Evolutionary conservation across 2,888 invertebrate species (phyloP), one percentile per base, ranked within the genome.

Genomic region (Idaea aversata): DNA sequence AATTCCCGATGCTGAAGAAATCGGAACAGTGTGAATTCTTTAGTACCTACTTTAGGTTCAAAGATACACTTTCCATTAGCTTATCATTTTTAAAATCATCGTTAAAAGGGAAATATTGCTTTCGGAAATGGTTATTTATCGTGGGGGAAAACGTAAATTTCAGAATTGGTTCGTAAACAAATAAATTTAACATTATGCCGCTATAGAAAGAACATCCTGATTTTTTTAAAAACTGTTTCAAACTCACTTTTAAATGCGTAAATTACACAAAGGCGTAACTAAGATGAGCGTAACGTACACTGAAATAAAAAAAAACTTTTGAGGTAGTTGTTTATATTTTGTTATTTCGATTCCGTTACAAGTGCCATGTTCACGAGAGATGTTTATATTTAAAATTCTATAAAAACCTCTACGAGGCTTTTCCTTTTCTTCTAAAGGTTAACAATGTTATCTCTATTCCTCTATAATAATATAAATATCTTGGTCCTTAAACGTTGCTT

Each of bases 101-200:
- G 73, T 73, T 72, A 72, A 71, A 70, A 70, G 70, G 68, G 67
- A 70, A 75, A 72, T 70, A 73, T 70, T 69, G 70, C 74, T 60
- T 68, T 64, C 67, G 74, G 74, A 74, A 74, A 74, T 64, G 70
- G 70, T 72, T 71, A 74, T 74, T 74, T 74, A 74, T 70, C 68
- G 70, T 68, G 61, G 67, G 70, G 64, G 70, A 71, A 70, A 60
- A 70, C 70, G 69, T 69, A 70, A 73, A 73, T 72, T 71, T 67
- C 62, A 38, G 65, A 64, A 68, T 67, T 65, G 65, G 70, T 62
- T 63, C 65, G 69, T 72, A 47, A 47, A 47, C 47, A 47, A 47
- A 47, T 7, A 47, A 7, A 47, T 47, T 5, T 47, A 7, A 47
- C 13, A 5, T 47, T 4, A 47, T 13, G 13, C 13, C 13, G 3